These are phyloP conservation scores for Pangasius sanitwongsei DNA, from an alignment of 2,797 vertebrate genomes.

Conservation along the genomic window DNA sequence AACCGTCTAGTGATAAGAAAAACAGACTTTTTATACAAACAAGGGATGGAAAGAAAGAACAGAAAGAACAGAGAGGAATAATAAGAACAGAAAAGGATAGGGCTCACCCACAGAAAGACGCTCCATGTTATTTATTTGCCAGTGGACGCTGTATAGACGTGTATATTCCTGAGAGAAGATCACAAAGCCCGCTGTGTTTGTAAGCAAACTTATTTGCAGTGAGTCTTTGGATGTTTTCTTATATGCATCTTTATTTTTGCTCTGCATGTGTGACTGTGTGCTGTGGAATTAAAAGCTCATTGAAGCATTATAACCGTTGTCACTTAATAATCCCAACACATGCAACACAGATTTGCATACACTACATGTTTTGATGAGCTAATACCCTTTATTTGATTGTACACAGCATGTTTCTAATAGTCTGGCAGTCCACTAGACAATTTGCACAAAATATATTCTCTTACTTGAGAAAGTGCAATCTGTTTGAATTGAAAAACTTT, in stretches of 20 bases:
- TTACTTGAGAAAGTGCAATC: no score
- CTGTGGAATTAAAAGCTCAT: not conserved
- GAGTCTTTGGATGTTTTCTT: not conserved
- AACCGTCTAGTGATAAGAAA: constrained; percentile 4
- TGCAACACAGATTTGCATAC: not conserved
- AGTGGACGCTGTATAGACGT: not conserved
- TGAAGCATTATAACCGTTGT: not conserved
- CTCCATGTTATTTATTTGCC: not conserved
- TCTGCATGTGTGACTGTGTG: not conserved
- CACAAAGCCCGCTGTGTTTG: no score
- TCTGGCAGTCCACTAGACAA: not conserved
- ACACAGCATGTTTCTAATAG: not conserved
- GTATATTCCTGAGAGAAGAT: not conserved
- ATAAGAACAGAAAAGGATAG: not conserved
- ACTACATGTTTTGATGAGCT: not conserved
- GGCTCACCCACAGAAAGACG: not conserved
- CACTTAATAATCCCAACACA: not conserved
- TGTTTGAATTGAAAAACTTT: no score
- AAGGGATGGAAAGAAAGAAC: not conserved
- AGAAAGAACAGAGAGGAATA: not conserved
- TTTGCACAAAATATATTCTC: not conserved
- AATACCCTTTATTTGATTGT: not conserved
- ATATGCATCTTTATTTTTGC: not conserved
- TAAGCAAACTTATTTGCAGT: not conserved
- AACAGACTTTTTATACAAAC: not conserved